Percentiles rank a stretch among this genome's conserved stretches.
Conservation (phyloP, 2,888 invertebrate genomes). For the Thecocarcelia acutangulata region DNA sequence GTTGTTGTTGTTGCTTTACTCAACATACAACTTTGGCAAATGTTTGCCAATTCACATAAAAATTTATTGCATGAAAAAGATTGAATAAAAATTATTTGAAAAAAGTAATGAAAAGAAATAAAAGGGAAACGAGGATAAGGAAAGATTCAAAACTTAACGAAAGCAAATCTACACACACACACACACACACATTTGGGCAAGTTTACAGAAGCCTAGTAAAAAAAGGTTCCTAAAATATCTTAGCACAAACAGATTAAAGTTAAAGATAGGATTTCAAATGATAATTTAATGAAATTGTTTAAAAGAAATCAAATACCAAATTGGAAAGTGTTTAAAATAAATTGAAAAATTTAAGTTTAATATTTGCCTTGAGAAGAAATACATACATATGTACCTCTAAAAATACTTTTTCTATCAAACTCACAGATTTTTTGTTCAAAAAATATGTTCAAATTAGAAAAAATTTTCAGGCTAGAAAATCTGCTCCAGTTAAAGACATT, state of each 20-base stretch:
- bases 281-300: no score
- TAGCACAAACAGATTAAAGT: no score
- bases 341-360: no score
- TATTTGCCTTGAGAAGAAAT: no score
- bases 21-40: conserved; percentile 53
- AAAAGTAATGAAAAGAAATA: conserved; percentile 16
- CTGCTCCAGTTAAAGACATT: no score
- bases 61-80: conserved; percentile 65
- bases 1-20: not conserved
- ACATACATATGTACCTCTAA: no score
- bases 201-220: no score
- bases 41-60: conserved; percentile 68
- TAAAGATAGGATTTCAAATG: no score
- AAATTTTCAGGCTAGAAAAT: not conserved
- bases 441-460: not conserved
- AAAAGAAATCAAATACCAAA: no score
- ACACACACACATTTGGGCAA: not conserved
- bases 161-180: conserved; percentile 26
- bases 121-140: conserved; percentile 16
- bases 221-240: no score
- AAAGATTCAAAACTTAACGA: not conserved
- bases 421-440: no score
- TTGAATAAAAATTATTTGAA: conserved; percentile 56
- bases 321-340: not conserved
- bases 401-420: no score